A percentile compares a stretch with the other conserved stretches of the same genome.
Conservation (phyloP, 2,888 invertebrate species). For the Mantis religiosa region DNA sequence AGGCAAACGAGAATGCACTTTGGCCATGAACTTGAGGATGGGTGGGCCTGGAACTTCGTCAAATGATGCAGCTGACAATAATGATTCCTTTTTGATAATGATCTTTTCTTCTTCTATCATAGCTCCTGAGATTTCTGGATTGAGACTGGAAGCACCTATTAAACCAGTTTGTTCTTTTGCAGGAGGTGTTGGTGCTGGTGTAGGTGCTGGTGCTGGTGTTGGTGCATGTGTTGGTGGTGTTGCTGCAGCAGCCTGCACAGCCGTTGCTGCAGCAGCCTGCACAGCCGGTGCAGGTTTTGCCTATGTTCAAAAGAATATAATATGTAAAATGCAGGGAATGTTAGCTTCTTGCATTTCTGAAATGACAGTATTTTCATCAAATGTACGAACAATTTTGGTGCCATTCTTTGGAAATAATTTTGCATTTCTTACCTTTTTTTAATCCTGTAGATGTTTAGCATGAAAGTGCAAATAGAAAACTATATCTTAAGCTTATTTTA, state of each 20-base stretch:
- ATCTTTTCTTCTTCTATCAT: background rate
- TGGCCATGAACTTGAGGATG: slow-evolving; percentile 54
- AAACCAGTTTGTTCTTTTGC: too few relatives aligned
- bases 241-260: background rate
- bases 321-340: too few relatives aligned
- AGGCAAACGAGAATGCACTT: slow-evolving; percentile 57
- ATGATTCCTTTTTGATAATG: background rate
- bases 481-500: too few relatives aligned
- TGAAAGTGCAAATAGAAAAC: too few relatives aligned
- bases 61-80: slow-evolving; percentile 45
- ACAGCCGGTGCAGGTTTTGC: background rate
- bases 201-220: background rate
- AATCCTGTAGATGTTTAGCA: too few relatives aligned
- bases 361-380: too few relatives aligned
- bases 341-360: too few relatives aligned
- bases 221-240: background rate
- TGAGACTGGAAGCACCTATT: background rate
- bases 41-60: slow-evolving; percentile 63
- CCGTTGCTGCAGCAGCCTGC: too few relatives aligned
- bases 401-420: too few relatives aligned
- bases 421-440: too few relatives aligned
- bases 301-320: background rate
- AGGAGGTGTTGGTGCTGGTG: too few relatives aligned
- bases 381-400: too few relatives aligned
- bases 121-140: background rate